Evolutionary conservation across 2,113 vertebrate genomes (phyloP).

Genomic region (Cochlearius cochlearius): DNA sequence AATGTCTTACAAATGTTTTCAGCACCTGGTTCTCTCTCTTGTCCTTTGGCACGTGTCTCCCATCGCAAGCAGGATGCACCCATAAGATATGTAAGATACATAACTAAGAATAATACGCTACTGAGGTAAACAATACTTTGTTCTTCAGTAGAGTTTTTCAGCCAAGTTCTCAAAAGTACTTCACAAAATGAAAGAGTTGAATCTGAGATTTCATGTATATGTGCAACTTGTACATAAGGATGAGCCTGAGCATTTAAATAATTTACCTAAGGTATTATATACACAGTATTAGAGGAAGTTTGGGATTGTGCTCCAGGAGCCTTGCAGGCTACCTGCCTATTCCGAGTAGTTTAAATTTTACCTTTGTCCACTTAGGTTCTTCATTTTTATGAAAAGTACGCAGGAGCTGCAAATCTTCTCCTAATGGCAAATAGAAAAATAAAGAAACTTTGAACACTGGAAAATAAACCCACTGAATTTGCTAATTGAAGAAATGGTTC

Average conservation of each 20-base stretch:
- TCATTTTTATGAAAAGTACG: not conserved
- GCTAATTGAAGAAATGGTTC: not conserved
- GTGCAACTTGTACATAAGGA: not conserved
- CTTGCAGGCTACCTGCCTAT: not conserved
- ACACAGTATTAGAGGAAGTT: not conserved
- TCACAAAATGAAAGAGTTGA: not conserved
- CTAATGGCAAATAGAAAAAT: not conserved
- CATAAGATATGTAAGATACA: not conserved
- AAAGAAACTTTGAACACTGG: not conserved
- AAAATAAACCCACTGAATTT: not conserved
- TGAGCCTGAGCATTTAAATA: not conserved
- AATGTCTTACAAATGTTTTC: not conserved
- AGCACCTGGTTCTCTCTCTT: not conserved
- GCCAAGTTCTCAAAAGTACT: not conserved
- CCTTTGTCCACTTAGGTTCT: not conserved
- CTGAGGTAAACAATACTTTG: not conserved
- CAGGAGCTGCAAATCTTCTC: not conserved
- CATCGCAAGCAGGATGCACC: not conserved
- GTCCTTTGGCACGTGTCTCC: not conserved
- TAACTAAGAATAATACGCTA: not conserved
- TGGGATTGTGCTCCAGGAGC: not conserved
- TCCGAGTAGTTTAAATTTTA: not conserved
- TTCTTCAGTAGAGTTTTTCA: not conserved
- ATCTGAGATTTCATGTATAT: not conserved
- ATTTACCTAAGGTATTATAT: not conserved